These are phyloP conservation scores for Parazoanthus darwini DNA, from an alignment of 92 coral and sea anemone genomes.

Conservation along the genomic window DNA sequence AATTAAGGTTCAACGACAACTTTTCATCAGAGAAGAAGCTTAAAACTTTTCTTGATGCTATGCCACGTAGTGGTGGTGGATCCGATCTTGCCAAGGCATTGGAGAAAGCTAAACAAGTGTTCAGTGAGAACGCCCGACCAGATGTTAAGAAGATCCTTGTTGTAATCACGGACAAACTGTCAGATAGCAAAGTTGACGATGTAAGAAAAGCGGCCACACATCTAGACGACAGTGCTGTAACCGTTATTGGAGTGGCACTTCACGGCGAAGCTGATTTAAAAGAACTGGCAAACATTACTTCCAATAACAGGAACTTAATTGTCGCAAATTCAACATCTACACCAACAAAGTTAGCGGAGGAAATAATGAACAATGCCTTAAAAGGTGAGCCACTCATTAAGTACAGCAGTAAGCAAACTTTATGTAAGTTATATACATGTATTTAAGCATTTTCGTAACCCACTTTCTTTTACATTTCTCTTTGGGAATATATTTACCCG, in stretches of 20 bases:
- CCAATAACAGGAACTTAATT: conserved; percentile 61
- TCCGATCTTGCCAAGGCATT: conserved; percentile 68
- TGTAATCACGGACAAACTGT: conserved; percentile 69
- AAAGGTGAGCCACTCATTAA: conserved; percentile 58
- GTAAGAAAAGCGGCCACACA: conserved; percentile 64
- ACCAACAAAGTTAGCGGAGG: conserved; percentile 55
- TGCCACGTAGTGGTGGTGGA: conserved; percentile 59
- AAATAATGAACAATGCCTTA: conserved; percentile 56
- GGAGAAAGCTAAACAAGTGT: conserved; percentile 58
- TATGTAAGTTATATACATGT: too few relatives aligned
- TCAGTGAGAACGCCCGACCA: conserved; percentile 59
- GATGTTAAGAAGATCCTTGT: conserved; percentile 78
- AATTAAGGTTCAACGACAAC: conserved; percentile 20
- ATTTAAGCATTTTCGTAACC: too few relatives aligned
- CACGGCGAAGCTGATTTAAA: conserved; percentile 71
- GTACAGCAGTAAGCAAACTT: neutral
- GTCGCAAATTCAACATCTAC: conserved; percentile 52
- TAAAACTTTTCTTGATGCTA: conserved; percentile 46
- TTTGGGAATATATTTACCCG: too few relatives aligned
- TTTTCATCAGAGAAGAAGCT: conserved; percentile 36
- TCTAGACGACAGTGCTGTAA: conserved; percentile 68
- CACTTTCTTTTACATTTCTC: too few relatives aligned
- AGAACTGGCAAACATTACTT: conserved; percentile 69
- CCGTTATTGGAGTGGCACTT: conserved; percentile 81
- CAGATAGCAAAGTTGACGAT: conserved; percentile 40